These are phyloP conservation scores for Lysandra bellargus DNA, from an alignment of 2,888 invertebrate genomes.

Conservation along the genomic window DNA sequence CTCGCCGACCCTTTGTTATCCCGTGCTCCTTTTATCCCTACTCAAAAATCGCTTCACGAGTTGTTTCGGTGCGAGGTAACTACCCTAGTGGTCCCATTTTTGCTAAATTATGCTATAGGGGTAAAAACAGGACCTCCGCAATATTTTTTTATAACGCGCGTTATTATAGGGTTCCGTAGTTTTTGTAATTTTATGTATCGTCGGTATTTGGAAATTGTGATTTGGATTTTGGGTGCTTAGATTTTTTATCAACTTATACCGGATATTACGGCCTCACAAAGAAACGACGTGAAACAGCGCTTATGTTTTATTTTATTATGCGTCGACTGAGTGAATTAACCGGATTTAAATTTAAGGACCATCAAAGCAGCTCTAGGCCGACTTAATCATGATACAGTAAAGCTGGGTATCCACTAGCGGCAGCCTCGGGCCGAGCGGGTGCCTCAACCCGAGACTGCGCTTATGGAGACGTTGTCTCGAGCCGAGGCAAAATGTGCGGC, in stretches of 20 bases:
- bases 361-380: no score
- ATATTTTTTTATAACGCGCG: conserved; percentile 34
- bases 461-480: no score
- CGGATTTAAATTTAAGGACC: no score
- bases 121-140: conserved; percentile 34
- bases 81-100: conserved; percentile 71
- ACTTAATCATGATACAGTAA: no score
- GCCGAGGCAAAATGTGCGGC: no score
- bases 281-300: not conserved
- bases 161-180: not conserved
- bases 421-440: no score
- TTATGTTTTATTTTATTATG: no score
- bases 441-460: no score
- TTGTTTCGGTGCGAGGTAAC: conserved; percentile 63
- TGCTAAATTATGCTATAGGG: conserved; percentile 46
- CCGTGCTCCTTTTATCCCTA: conserved; percentile 69
- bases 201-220: not conserved
- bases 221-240: not conserved
- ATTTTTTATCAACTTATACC: not conserved
- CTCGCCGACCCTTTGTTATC: conserved; percentile 67
- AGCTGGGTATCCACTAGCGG: no score
- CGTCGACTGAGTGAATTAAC: no score
- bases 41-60: conserved; percentile 71
- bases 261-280: not conserved
- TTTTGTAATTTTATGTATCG: conserved; percentile 12